These are phyloP conservation scores for Crotalus adamanteus DNA, from an alignment of 2,797 vertebrate genomes.

Conservation along the genomic window DNA sequence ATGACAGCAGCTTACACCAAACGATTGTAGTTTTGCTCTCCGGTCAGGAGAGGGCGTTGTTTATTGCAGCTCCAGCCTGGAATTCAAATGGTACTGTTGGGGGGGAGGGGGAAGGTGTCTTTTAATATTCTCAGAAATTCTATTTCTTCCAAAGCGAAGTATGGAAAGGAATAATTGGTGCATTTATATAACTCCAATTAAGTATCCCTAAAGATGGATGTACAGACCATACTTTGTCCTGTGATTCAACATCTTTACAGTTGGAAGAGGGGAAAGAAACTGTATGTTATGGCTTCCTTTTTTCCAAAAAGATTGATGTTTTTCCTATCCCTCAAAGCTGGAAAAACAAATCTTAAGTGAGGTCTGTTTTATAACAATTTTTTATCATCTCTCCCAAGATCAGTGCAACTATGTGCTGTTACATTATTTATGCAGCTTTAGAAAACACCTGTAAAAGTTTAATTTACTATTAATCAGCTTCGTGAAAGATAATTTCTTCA, in stretches of 20 bases:
- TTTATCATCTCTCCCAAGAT: neutral
- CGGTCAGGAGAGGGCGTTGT: constrained; percentile 35
- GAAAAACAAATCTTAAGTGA: neutral
- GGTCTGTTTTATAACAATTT: neutral
- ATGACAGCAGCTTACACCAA: neutral
- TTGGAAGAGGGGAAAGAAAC: neutral
- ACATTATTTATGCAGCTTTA: neutral
- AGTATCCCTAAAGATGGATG: neutral
- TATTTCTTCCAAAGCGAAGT: neutral
- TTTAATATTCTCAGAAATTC: neutral
- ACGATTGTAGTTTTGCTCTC: neutral
- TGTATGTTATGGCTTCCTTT: neutral
- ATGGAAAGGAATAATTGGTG: neutral
- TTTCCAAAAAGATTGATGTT: neutral
- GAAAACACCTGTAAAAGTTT: neutral
- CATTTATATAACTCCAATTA: fast-evolving
- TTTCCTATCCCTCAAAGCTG: neutral
- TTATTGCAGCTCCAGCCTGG: neutral
- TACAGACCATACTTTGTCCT: fast-evolving
- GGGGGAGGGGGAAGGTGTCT: no score
- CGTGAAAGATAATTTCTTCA: neutral
- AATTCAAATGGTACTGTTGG: neutral
- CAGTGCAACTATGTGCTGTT: neutral
- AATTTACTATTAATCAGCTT: neutral
- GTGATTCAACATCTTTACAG: neutral